Evolutionary conservation across 2,888 invertebrate species (phyloP).

Genomic region (Aradus depressus): DNA sequence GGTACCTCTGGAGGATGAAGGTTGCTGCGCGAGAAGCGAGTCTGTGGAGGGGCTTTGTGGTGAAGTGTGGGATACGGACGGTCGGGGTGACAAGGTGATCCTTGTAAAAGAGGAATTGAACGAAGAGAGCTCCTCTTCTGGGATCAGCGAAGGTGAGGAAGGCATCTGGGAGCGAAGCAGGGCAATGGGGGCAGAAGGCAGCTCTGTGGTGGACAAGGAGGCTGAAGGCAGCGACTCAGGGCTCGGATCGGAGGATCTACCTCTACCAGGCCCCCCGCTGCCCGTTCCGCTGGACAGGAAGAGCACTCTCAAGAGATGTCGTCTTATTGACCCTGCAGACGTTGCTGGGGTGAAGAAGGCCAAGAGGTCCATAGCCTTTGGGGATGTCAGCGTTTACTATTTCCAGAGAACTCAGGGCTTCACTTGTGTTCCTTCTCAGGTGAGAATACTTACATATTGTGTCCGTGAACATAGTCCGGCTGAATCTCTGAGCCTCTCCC

Average conservation of each 20-base stretch:
- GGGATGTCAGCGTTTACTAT: constrained; percentile 87
- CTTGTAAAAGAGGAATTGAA: not conserved
- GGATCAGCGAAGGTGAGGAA: constrained; percentile 8
- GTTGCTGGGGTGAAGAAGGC: constrained; percentile 43
- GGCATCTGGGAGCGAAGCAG: not conserved
- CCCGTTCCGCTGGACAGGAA: constrained; percentile 34
- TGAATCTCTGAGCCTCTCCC: too few relatives aligned
- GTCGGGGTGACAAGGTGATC: not conserved
- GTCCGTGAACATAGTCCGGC: too few relatives aligned
- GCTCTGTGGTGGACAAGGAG: too few relatives aligned
- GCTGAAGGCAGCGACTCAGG: constrained; percentile 79
- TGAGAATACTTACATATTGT: too few relatives aligned
- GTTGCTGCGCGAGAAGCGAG: not conserved
- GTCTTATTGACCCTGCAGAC: constrained; percentile 35
- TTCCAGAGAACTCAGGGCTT: constrained; percentile 88
- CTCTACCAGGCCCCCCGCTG: constrained; percentile 34
- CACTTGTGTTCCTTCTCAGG: constrained; percentile 72
- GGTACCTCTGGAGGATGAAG: not conserved
- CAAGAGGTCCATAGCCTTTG: constrained; percentile 76
- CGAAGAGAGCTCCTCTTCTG: constrained; percentile 12
- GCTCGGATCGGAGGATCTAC: constrained; percentile 53
- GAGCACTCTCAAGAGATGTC: constrained; percentile 57
- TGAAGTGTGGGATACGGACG: not conserved
- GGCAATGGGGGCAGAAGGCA: constrained; percentile 2
- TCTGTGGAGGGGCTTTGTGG: not conserved